Conservation (phyloP, 2,888 invertebrate genomes). For the Eristalis intricaria region DNA sequence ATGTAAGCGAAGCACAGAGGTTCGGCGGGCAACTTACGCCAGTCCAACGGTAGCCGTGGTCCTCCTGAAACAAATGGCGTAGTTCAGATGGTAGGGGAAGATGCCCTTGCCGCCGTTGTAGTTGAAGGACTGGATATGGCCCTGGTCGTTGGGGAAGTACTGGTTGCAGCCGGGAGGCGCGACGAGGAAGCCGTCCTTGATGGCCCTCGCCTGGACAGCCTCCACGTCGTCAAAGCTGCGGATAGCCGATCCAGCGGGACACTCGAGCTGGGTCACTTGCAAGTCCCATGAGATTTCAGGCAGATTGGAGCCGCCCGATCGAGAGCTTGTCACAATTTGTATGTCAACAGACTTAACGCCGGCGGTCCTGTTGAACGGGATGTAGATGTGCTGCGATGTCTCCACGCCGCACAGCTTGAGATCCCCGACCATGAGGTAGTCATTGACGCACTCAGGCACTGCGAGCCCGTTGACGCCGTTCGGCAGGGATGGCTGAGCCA, state of each 20-base stretch:
- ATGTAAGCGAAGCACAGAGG: no score
- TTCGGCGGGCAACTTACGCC: conserved; percentile 73
- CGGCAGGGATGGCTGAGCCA: conserved; percentile 76
- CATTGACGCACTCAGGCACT: conserved; percentile 75
- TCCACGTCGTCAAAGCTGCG: conserved; percentile 61
- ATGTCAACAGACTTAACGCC: conserved; percentile 73
- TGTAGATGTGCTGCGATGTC: conserved; percentile 83
- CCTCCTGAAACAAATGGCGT: conserved; percentile 85
- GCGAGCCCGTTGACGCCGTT: conserved; percentile 55
- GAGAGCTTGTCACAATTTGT: conserved; percentile 67
- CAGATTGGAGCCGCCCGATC: conserved; percentile 68
- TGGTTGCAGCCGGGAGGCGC: conserved; percentile 77
- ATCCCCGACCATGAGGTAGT: conserved; percentile 74
- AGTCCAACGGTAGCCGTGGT: conserved; percentile 67
- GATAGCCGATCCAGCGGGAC: conserved; percentile 74
- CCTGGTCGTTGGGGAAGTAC: conserved; percentile 75
- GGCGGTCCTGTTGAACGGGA: conserved; percentile 75
- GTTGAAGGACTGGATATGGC: conserved; percentile 82
- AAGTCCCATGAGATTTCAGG: conserved; percentile 74
- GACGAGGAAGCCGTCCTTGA: conserved; percentile 75
- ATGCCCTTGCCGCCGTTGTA: conserved; percentile 83
- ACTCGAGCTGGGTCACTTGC: conserved; percentile 75
- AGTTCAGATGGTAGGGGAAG: conserved; percentile 83
- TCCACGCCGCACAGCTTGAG: conserved; percentile 84
- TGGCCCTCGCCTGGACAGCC: background rate